phyloP scores from a whole-genome alignment of 2,797 vertebrate genomes.

The Pseudochromis fuscus region DNA sequence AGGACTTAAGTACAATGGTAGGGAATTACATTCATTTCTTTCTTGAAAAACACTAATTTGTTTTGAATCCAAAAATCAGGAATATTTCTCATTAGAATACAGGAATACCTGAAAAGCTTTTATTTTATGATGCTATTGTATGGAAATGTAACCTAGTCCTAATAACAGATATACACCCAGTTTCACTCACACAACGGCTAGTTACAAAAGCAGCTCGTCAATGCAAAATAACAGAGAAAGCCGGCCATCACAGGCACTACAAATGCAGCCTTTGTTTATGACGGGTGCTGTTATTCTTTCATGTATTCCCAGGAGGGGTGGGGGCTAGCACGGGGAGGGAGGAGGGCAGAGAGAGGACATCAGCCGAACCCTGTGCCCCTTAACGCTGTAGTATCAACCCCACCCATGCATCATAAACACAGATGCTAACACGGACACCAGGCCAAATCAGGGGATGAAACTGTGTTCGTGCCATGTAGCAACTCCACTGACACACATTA shows the following conservation, averaged over 20 bases:
- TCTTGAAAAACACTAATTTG: background rate
- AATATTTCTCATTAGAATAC: background rate
- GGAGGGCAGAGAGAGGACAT: conserved; percentile 61
- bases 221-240: conserved; percentile 59
- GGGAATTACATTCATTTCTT: background rate
- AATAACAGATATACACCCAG: conserved; percentile 20
- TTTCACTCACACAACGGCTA: conserved; percentile 48
- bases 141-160: background rate
- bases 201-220: conserved; percentile 57
- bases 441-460: conserved; percentile 7
- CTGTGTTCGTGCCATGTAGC: background rate
- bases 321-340: conserved; percentile 26
- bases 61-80: background rate
- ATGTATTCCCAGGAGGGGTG: conserved; percentile 60
- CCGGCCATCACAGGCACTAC: conserved; percentile 46
- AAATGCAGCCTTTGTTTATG: conserved; percentile 75
- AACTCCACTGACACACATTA: conserved; percentile 19
- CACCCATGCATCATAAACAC: conserved; percentile 19
- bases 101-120: background rate
- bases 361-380: conserved; percentile 60
- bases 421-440: background rate
- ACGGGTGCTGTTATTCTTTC: conserved; percentile 63
- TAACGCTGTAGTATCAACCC: conserved; percentile 9
- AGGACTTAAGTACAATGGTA: background rate
- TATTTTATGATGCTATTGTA: background rate